These are phyloP conservation scores for Cosmopolites sordidus DNA, from an alignment of 2,888 invertebrate species.

Conservation along the genomic window DNA sequence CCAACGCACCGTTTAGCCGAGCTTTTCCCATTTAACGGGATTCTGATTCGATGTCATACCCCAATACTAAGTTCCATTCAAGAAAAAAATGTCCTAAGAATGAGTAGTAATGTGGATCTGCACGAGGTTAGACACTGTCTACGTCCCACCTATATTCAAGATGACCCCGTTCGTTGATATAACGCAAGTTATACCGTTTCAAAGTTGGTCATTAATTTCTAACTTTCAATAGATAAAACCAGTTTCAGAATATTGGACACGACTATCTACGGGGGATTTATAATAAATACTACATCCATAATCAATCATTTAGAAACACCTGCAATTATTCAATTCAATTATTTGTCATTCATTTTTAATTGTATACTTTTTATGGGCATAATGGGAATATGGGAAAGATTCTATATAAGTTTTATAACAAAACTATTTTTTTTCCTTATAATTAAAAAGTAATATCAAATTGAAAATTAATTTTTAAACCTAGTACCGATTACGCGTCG, in stretches of 20 bases:
- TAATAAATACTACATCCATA: too few species aligned
- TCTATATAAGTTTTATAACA: too few species aligned
- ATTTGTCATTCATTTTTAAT: too few species aligned
- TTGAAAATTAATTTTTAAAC: too few species aligned
- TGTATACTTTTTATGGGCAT: too few species aligned
- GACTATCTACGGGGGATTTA: not conserved
- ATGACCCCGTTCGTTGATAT: constrained; percentile 21
- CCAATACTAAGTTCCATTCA: not conserved
- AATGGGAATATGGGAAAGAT: too few species aligned
- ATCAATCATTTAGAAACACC: too few species aligned
- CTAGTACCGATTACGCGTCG: too few species aligned
- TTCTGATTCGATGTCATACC: not conserved
- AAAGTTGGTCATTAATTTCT: constrained; percentile 20
- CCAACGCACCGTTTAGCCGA: not conserved
- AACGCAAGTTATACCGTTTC: constrained; percentile 13
- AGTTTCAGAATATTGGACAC: constrained; percentile 21
- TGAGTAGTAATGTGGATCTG: too few species aligned
- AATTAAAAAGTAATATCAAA: too few species aligned
- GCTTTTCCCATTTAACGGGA: not conserved
- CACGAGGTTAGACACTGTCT: not conserved
- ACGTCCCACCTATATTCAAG: constrained; percentile 9
- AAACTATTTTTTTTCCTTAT: too few species aligned
- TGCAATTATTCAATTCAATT: too few species aligned
- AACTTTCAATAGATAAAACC: constrained; percentile 25
- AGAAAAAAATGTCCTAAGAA: not conserved